A percentile compares a stretch with the other conserved stretches of the same genome.
Evolutionary conservation across 2,797 vertebrate genomes (phyloP).

Genomic region (Mareca penelope): DNA sequence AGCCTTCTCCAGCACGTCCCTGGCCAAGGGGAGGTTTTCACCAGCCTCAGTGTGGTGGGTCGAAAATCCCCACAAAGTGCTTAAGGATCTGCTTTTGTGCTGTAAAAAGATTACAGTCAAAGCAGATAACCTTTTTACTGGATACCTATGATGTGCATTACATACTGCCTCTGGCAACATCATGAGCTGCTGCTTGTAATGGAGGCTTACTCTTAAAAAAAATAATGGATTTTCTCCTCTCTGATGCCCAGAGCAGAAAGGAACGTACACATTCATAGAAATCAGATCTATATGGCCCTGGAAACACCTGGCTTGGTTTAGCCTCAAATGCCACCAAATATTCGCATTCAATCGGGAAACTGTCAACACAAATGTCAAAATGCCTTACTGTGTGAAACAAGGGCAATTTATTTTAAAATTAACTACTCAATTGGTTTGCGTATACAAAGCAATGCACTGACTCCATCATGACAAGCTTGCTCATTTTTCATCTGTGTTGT

Average conservation of each 20-base stretch:
- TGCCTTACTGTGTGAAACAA: not conserved
- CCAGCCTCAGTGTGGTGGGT: not conserved
- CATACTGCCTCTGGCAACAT: not conserved
- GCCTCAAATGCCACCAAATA: conserved; percentile 34
- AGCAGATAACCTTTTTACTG: conserved; percentile 23
- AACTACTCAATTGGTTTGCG: conserved; percentile 30
- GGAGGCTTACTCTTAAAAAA: not conserved
- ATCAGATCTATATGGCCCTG: not conserved
- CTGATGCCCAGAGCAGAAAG: not conserved
- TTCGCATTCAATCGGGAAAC: conserved; percentile 1
- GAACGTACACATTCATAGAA: not conserved
- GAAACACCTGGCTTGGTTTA: conserved; percentile 35
- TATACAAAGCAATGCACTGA: not conserved
- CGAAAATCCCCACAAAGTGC: not conserved
- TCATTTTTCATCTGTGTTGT: conserved; percentile 24
- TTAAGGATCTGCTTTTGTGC: conserved; percentile 30
- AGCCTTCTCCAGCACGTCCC: not conserved
- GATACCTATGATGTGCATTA: conserved; percentile 8
- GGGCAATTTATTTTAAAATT: conserved; percentile 62
- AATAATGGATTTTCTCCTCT: conserved; percentile 7
- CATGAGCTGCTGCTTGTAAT: not conserved
- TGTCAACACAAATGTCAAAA: conserved; percentile 53
- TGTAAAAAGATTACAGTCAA: conserved; percentile 4
- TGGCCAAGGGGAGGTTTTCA: not conserved
- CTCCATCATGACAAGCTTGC: not conserved